phyloP scores from a whole-genome alignment of 1,140 invertebrate genomes.

The Grapholita molesta region DNA sequence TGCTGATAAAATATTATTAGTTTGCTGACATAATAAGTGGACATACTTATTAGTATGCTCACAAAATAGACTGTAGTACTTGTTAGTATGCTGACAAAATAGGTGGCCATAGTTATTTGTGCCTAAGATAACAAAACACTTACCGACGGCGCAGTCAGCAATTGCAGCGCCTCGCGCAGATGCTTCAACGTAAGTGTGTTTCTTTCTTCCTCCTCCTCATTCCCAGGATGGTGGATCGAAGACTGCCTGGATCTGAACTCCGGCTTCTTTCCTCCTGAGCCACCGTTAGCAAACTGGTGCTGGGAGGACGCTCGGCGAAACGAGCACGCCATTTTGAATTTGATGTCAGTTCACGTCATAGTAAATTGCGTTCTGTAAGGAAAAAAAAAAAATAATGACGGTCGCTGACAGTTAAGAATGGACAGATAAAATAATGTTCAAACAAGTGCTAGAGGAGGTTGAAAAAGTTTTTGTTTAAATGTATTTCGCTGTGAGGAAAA shows the following conservation, averaged over 20 bases:
- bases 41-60: too few species aligned
- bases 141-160: constrained; percentile 79
- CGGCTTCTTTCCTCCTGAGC: constrained; percentile 50
- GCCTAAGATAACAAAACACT: constrained; percentile 36
- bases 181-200: constrained; percentile 76
- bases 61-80: too few species aligned
- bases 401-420: too few species aligned
- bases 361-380: neutral
- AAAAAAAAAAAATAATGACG: too few species aligned
- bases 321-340: constrained; percentile 66
- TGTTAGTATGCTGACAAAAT: too few species aligned
- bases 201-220: constrained; percentile 65
- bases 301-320: constrained; percentile 73
- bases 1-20: too few species aligned
- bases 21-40: too few species aligned
- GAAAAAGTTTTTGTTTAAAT: too few species aligned
- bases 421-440: too few species aligned
- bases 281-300: constrained; percentile 71
- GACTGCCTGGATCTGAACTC: constrained; percentile 70
- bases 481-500: too few species aligned
- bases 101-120: too few species aligned
- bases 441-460: too few species aligned
- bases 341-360: constrained; percentile 37
- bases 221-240: constrained; percentile 64
- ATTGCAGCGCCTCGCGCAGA: constrained; percentile 79